These are phyloP conservation scores for Mormyrops attenuatus DNA, from an alignment of 2,797 vertebrate species.

Conservation along the genomic window DNA sequence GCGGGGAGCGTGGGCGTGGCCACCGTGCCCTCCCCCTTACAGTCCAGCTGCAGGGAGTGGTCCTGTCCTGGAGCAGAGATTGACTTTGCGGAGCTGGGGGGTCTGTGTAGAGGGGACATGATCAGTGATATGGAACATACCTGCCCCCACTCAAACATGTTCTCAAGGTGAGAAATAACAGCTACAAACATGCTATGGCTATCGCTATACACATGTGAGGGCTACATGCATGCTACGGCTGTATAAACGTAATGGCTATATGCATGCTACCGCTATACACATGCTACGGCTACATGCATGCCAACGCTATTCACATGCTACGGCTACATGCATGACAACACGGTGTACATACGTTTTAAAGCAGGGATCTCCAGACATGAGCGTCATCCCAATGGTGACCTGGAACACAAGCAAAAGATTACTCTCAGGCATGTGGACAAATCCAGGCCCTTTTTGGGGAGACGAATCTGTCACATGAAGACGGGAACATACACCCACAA, in stretches of 20 bases:
- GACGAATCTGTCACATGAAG: not conserved
- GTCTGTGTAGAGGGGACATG: slow-evolving; percentile 45
- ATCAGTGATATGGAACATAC: not conserved
- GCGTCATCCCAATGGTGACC: slow-evolving; percentile 79
- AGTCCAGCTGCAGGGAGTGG: slow-evolving; percentile 74
- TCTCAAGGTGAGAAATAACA: not conserved
- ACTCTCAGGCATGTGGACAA: not conserved
- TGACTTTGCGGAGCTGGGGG: slow-evolving; percentile 76
- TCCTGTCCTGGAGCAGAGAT: slow-evolving; percentile 75
- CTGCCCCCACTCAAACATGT: not conserved
- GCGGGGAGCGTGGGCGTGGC: slow-evolving; percentile 38
- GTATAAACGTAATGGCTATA: not conserved
- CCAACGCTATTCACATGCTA: not conserved
- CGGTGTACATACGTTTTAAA: slow-evolving; percentile 70
- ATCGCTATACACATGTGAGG: not conserved
- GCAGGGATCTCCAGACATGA: slow-evolving; percentile 81
- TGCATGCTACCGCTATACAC: not conserved
- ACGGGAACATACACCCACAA: not conserved
- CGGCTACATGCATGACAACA: not conserved
- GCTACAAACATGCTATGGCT: not conserved
- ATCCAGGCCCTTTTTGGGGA: not conserved
- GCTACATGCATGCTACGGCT: not conserved
- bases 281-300: not conserved
- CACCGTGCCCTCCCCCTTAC: slow-evolving; percentile 75
- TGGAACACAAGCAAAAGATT: slow-evolving; percentile 33